phyloP scores from a whole-genome alignment of 2,888 invertebrate species.

The Tinea pellionella region DNA sequence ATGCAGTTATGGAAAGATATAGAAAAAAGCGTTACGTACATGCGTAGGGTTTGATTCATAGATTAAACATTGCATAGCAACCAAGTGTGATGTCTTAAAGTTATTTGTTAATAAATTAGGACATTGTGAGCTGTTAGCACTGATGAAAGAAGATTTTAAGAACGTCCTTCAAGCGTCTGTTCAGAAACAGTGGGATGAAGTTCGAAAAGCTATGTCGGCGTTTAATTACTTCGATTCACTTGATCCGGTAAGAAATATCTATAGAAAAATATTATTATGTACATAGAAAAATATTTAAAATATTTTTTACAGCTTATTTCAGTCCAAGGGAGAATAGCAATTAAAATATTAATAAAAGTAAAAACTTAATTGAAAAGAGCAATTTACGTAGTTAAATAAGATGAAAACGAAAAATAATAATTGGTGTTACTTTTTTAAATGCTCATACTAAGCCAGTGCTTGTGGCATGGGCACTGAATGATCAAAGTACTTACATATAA shows the following conservation, averaged over 20 bases:
- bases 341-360: no score
- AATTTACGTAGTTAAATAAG: no score
- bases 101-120: conserved; percentile 25
- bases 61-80: conserved; percentile 16
- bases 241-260: conserved; percentile 42
- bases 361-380: no score
- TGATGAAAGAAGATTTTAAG: conserved; percentile 74
- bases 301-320: no score
- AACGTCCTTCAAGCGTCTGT: conserved; percentile 69
- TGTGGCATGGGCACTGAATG: no score
- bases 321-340: no score
- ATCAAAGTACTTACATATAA: no score
- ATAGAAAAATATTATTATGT: background rate
- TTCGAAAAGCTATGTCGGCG: conserved; percentile 67
- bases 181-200: conserved; percentile 72
- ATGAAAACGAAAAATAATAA: no score
- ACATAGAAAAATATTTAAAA: background rate
- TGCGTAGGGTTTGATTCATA: background rate
- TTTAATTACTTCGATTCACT: conserved; percentile 75
- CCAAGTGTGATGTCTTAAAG: background rate
- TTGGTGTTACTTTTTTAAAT: no score
- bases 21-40: no score
- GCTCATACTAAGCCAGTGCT: no score
- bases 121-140: conserved; percentile 72
- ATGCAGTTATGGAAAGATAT: no score